Evolutionary conservation across 2,797 vertebrate genomes (phyloP).

Genomic region (Chromis chromis): DNA sequence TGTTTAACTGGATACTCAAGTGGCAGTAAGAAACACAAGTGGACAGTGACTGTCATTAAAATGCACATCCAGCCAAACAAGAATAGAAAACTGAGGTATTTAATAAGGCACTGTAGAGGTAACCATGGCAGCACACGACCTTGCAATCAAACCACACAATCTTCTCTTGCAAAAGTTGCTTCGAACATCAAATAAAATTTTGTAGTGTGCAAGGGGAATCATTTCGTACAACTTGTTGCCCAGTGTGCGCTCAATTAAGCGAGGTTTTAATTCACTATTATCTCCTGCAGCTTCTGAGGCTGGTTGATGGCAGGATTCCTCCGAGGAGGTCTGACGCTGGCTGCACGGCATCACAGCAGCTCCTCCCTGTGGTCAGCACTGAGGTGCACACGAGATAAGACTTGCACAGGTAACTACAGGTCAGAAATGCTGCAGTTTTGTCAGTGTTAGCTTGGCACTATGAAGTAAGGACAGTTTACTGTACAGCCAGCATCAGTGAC

Average conservation of each 20-base stretch:
- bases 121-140: conserved; percentile 28
- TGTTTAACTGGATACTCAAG: conserved; percentile 56
- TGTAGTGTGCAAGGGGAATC: background rate
- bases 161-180: background rate
- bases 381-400: conserved; percentile 13
- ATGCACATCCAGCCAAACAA: conserved; percentile 36
- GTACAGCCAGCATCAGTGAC: background rate
- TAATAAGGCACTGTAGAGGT: conserved; percentile 9
- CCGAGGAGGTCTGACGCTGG: background rate
- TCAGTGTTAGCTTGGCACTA: too few relatives aligned
- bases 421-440: too few relatives aligned
- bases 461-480: background rate
- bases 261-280: conserved; percentile 4
- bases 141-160: background rate
- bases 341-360: conserved; percentile 47
- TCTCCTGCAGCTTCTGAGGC: conserved; percentile 8
- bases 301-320: conserved; percentile 11
- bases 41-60: conserved; percentile 45
- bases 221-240: background rate
- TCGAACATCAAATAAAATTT: background rate
- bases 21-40: conserved; percentile 49
- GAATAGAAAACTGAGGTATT: conserved; percentile 17
- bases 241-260: background rate
- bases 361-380: conserved; percentile 60
- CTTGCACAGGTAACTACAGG: background rate